phyloP scores from a whole-genome alignment of 1,140 invertebrate species.

The Aleiodes sp. region DNA sequence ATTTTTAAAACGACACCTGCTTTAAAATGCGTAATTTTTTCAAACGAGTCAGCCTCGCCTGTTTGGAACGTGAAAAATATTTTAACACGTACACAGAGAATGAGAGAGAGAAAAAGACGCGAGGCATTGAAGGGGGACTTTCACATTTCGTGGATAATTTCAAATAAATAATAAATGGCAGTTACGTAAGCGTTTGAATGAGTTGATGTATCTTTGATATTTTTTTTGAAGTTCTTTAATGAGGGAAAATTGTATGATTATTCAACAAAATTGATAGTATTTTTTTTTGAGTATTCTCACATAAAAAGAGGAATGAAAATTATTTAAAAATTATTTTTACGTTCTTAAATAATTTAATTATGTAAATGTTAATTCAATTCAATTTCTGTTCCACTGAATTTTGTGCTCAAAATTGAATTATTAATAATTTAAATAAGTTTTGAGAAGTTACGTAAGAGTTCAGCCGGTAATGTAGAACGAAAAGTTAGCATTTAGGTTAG shows the following conservation, averaged over 20 bases:
- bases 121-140: slow-evolving; percentile 49
- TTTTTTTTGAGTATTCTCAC: not conserved
- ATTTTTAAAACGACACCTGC: not conserved
- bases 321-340: too few relatives aligned
- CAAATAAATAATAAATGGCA: slow-evolving; percentile 47
- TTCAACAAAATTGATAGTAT: not conserved
- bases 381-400: too few relatives aligned
- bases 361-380: too few relatives aligned
- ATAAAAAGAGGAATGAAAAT: too few relatives aligned
- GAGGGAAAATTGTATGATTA: slow-evolving; percentile 6
- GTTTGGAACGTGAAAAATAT: not conserved
- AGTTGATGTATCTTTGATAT: not conserved
- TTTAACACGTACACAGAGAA: not conserved
- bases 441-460: too few relatives aligned
- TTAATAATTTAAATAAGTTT: too few relatives aligned
- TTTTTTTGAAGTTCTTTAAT: not conserved
- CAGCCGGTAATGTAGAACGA: too few relatives aligned
- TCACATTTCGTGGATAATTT: slow-evolving; percentile 59
- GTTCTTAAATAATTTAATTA: too few relatives aligned
- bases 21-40: not conserved
- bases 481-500: too few relatives aligned
- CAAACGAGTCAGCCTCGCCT: not conserved
- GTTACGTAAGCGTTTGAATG: slow-evolving; percentile 45
- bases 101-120: not conserved
- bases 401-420: too few relatives aligned